phyloP scores from a whole-genome alignment of 2,797 vertebrate genomes.

The Argentina silus region DNA sequence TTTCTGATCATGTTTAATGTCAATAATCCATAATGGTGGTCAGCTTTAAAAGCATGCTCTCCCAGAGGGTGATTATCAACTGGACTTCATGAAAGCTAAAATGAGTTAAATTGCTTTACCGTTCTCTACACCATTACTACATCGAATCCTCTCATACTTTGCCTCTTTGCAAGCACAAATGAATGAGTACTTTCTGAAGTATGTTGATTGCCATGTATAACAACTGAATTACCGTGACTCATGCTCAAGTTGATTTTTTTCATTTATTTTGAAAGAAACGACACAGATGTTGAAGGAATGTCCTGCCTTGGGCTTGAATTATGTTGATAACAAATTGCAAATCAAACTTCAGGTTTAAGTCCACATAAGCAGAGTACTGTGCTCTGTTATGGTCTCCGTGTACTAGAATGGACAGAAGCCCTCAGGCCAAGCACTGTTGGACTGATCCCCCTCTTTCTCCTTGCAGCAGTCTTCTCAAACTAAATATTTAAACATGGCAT shows the following conservation, averaged over 20 bases:
- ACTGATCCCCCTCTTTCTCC: constrained; percentile 45
- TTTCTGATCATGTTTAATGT: too few relatives aligned
- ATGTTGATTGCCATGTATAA: background rate
- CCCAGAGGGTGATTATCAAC: too few relatives aligned
- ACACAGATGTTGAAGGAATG: constrained; percentile 33
- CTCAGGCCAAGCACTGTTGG: constrained; percentile 42
- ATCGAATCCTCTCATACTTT: too few relatives aligned
- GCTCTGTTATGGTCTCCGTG: constrained; percentile 23
- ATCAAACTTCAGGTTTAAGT: constrained; percentile 49
- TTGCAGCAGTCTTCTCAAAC: constrained; percentile 52
- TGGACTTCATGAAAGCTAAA: constrained; percentile 13
- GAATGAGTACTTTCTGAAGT: background rate
- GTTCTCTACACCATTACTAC: too few relatives aligned
- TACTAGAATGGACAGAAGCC: constrained; percentile 28
- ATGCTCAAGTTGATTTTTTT: constrained; percentile 14
- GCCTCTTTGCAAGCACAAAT: background rate
- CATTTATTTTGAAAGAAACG: background rate
- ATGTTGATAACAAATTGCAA: constrained; percentile 45
- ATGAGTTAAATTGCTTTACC: too few relatives aligned
- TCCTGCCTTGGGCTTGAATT: constrained; percentile 30
- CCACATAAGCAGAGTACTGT: constrained; percentile 18
- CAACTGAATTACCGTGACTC: constrained; percentile 40
- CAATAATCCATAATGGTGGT: too few relatives aligned
- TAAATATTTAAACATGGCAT: constrained; percentile 77
- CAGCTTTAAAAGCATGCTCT: too few relatives aligned